A percentile compares a stretch with the other conserved stretches of the same genome.
Evolutionary conservation across 2,888 invertebrate species (phyloP).

Genomic region (Spisula subtruncata): DNA sequence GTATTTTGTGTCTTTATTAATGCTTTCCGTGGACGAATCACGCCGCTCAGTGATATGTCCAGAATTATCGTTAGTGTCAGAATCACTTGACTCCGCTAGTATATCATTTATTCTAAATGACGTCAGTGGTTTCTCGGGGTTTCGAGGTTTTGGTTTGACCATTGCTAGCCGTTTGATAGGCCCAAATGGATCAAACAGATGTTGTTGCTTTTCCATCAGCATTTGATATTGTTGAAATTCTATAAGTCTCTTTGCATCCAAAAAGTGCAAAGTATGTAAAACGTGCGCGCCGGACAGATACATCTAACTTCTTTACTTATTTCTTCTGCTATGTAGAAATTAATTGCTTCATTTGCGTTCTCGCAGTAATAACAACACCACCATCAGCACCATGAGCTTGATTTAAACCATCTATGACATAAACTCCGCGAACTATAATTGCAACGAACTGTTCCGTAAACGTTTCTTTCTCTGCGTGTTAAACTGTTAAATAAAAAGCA

Average conservation of each 20-base stretch:
- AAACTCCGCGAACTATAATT: not conserved
- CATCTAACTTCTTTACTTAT: conserved; percentile 16
- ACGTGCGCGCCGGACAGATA: conserved; percentile 43
- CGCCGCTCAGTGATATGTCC: not conserved
- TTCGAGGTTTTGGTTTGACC: conserved; percentile 62
- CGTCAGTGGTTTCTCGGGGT: conserved; percentile 81
- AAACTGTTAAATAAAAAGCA: not conserved
- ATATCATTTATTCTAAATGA: conserved; percentile 84
- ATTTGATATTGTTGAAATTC: conserved; percentile 55
- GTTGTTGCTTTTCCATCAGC: conserved; percentile 59
- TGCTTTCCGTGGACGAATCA: not conserved
- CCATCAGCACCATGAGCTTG: too few relatives aligned
- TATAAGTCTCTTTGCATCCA: conserved; percentile 51
- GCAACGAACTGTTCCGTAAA: not conserved
- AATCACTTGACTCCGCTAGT: conserved; percentile 62
- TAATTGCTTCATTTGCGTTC: not conserved
- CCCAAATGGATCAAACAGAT: conserved; percentile 44
- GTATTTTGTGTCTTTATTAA: not conserved
- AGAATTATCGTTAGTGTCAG: not conserved
- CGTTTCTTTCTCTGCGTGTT: not conserved
- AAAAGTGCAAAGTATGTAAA: conserved; percentile 47
- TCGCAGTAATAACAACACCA: too few relatives aligned
- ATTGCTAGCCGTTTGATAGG: conserved; percentile 52
- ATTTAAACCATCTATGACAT: not conserved
- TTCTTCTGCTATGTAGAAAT: not conserved